Evolutionary conservation across 2,113 vertebrate genomes (phyloP), one percentile per base, ranked within the genome.

Genomic region (Stercorarius parasiticus): DNA sequence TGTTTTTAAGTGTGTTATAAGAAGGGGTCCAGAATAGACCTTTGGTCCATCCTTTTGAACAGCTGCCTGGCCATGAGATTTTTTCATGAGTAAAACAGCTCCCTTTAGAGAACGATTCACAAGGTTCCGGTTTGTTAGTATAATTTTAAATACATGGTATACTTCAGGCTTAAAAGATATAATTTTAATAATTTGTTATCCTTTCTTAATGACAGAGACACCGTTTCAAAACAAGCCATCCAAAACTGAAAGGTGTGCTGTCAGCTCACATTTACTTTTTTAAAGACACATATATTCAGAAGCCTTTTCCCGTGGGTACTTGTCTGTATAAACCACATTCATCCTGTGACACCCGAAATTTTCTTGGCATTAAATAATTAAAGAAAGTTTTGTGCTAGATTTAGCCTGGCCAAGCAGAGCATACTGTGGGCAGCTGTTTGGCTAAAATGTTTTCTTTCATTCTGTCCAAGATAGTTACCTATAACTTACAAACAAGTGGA

Each of bases 301-400:
- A 88, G 49, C 10, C 34, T 93, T 94, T 92, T 95, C 72, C 76
- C 43, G 45, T 16, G 70, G 42, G 65, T 47, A 56, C 29, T 86
- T 74, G 29, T 59, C 67, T 79, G 45, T 80, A 83, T 78, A 83
- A 94, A 55, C 14, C 56, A 86, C 56, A 73, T 58, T 90, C 36
- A 34, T 66, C 47, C 18, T 90, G 25, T 74, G 72, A 73, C 90
- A 82, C 61, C 9, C 79, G 77, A 86, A 91, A 82, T 95, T 71
- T 96, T 94, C 76, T 79, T 6, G 3, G 40, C 27, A 43, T 76
- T 97, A 89, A 96, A 97, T 97, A 95, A 95, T 95, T 91, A 81
- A 96, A 59, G 43, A 30, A 71, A 77, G 16, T 82, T 80, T 88
- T 86, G 42, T 91, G 56, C 72, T 87, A 84, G 61, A 76, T 93